Conservation (phyloP, 2,797 vertebrate genomes). For the Acestrorhynchus altus region DNA sequence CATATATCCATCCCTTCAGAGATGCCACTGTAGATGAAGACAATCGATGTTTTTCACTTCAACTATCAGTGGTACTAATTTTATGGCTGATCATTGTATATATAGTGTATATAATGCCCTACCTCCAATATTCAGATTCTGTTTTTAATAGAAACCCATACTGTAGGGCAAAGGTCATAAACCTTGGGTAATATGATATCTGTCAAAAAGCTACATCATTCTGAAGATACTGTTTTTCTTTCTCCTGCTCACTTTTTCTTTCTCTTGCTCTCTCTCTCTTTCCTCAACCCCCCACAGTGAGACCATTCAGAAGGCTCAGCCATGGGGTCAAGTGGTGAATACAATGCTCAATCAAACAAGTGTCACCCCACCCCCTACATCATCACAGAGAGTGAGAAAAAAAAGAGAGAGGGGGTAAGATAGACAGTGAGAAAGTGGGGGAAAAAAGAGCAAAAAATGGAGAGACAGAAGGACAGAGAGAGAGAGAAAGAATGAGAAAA, state of each 20-base stretch:
- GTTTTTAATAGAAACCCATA: background rate
- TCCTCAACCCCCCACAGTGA: constrained; percentile 3
- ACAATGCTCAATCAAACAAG: constrained; percentile 90
- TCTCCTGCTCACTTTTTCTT: background rate
- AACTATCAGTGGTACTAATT: too few relatives aligned
- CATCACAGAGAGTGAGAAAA: constrained; percentile 35
- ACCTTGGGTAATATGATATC: background rate
- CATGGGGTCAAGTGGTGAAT: constrained; percentile 92
- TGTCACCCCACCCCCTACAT: constrained; percentile 80
- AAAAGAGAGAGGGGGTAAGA: background rate
- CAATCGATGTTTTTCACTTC: too few relatives aligned
- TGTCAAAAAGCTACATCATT: background rate
- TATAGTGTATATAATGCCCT: too few relatives aligned
- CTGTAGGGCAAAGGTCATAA: background rate
- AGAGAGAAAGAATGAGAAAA: background rate
- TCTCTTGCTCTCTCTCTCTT: background rate
- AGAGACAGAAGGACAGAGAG: too few relatives aligned
- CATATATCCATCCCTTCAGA: too few relatives aligned
- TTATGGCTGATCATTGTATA: background rate
- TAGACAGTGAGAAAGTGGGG: background rate
- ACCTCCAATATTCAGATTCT: background rate
- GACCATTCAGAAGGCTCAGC: constrained; percentile 76
- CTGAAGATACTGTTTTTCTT: background rate
- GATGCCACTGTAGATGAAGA: too few relatives aligned
- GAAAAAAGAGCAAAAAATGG: background rate